phyloP scores from a whole-genome alignment of 2,113 vertebrate genomes.

The Columba livia region DNA sequence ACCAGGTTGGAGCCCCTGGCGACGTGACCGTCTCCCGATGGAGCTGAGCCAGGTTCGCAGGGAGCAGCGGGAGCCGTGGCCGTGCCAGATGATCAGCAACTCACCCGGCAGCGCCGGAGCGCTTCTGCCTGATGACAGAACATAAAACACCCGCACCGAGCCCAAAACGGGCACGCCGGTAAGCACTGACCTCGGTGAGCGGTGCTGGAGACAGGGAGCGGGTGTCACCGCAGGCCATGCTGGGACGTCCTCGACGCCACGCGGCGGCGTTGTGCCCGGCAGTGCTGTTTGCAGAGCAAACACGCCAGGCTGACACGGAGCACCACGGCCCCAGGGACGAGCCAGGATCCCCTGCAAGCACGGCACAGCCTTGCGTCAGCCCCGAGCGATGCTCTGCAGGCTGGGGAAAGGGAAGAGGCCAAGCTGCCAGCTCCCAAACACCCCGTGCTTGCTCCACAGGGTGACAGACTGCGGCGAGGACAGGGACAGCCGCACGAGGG shows the following conservation, averaged over 20 bases:
- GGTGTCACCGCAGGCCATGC: background rate
- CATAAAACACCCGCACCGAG: background rate
- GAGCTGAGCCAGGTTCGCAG: background rate
- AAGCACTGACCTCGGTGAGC: background rate
- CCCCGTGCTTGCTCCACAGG: accelerated
- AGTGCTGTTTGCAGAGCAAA: background rate
- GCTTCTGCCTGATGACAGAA: background rate
- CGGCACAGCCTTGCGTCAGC: background rate
- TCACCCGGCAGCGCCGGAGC: background rate
- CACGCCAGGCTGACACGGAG: background rate
- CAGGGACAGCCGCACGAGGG: accelerated
- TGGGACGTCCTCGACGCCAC: background rate
- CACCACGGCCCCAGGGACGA: background rate
- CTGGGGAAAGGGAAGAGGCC: background rate
- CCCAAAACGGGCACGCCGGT: background rate
- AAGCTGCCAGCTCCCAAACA: background rate
- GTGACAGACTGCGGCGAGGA: background rate
- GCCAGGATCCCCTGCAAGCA: background rate
- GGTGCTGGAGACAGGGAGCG: accelerated
- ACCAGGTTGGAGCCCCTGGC: background rate
- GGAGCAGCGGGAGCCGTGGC: background rate
- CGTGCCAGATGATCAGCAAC: background rate
- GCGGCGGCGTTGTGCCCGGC: background rate
- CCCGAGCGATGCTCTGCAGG: background rate
- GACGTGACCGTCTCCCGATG: background rate